phyloP scores from a whole-genome alignment of 2,113 vertebrate genomes.

The Lophochroa leadbeateri region DNA sequence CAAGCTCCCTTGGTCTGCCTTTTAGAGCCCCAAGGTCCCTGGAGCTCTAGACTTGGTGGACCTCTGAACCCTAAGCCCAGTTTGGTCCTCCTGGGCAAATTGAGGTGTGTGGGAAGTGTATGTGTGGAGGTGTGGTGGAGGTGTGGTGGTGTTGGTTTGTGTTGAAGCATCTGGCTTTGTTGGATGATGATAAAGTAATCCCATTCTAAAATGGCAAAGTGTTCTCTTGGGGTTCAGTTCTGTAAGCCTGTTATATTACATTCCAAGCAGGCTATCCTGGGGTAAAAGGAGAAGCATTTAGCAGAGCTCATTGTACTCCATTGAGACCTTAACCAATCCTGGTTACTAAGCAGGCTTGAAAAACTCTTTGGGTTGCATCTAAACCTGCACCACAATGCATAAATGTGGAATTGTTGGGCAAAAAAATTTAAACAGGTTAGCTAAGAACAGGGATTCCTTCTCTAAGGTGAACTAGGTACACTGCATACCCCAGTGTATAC shows the following conservation, averaged over 20 bases:
- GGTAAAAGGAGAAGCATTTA: not conserved
- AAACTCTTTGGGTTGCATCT: not conserved
- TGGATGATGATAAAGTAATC: not conserved
- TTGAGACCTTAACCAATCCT: not conserved
- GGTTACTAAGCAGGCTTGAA: not conserved
- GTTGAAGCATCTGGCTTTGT: not conserved
- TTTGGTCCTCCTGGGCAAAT: not conserved
- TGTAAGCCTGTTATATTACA: not conserved
- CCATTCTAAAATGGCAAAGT: not conserved
- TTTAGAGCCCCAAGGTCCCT: no score
- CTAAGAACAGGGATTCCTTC: not conserved
- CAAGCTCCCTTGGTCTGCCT: no score
- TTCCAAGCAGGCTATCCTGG: not conserved
- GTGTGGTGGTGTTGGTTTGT: not conserved
- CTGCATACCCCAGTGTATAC: not conserved
- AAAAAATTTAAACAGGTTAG: rapidly evolving
- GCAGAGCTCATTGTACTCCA: not conserved
- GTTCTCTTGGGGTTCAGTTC: not conserved
- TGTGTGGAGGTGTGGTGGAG: no score
- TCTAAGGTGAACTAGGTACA: not conserved
- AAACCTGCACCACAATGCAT: not conserved
- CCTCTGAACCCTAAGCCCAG: no score
- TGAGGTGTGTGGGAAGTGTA: rapidly evolving
- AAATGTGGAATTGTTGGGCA: not conserved
- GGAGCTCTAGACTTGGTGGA: no score